Base-by-base conservation (phyloP, 2,113 vertebrate species). In the Leucopternis melanops region DNA sequence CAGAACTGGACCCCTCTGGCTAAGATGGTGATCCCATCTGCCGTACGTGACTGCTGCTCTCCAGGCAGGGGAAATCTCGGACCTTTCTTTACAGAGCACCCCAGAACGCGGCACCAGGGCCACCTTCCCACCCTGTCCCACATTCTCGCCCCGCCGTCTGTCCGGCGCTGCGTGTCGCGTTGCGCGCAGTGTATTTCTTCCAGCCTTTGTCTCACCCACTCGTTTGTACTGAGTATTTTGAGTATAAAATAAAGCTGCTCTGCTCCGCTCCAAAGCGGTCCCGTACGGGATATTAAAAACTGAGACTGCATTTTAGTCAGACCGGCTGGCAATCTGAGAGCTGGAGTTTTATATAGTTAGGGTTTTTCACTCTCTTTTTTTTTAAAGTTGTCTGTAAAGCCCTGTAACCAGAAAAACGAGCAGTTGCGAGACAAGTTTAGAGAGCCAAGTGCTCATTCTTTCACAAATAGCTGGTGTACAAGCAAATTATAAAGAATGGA, bases 181-280 rank as follows among this genome's bases (percentile, higher is more conserved):
- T 23, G 96, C 88, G 38, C 77, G 61, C 81, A 0, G 42, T 63
- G 94, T 92, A 47, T 96, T 65, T 94, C 67, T 69, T 44, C 88
- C 84, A 11, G 27, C 80, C 72, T 57, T 52, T 50, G 92, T 97
- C 94, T 97, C 93, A 10, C 74, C 70, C 71, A 4, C 61, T 65
- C 59, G 86, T 98, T 97, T 97, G 97, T 97, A 97, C 47, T 34
- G 91, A 67, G 26, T 89, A 13, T 96, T 97, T 97, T 91, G 88
- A 92, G 42, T 94, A 62, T 77, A 91, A 89, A 98, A 98, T 97
- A 98, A 98, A 97, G 38, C 66, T 9, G 57, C 54, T 90, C 47
- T 29, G 44, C 67, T 72, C 52, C 69, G 62, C 59, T 3, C 26
- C 38, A 2, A 21, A 36, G 16, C 85, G 2, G 2, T 42, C 26